A percentile compares a stretch with the other conserved stretches of the same genome.
Conservation (phyloP, 2,888 invertebrate species). For the Hipparchia sbordonii region DNA sequence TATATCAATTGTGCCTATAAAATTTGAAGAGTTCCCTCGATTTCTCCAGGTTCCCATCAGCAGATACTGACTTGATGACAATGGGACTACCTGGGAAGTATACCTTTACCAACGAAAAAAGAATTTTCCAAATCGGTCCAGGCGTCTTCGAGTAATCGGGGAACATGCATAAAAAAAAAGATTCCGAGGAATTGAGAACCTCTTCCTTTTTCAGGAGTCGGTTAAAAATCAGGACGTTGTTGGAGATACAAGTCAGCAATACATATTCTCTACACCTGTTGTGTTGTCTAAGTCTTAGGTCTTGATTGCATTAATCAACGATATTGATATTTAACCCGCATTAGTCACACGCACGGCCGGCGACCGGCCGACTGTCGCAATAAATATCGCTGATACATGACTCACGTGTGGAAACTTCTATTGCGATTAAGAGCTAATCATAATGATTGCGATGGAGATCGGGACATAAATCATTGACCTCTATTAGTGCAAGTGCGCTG, state of each 20-base stretch:
- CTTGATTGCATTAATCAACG: slow-evolving; percentile 32
- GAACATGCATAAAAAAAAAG: too few relatives aligned
- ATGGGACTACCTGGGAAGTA: too few relatives aligned
- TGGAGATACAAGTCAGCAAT: neutral
- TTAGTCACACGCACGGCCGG: slow-evolving; percentile 24
- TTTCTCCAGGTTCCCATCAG: too few relatives aligned
- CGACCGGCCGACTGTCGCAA: slow-evolving; percentile 33
- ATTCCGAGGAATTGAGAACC: too few relatives aligned
- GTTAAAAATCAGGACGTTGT: neutral
- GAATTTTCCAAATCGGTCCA: too few relatives aligned
- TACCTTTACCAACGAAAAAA: too few relatives aligned
- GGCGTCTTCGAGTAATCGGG: too few relatives aligned
- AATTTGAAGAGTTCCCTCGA: too few relatives aligned
- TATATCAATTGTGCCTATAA: too few relatives aligned
- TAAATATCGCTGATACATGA: slow-evolving; percentile 44
- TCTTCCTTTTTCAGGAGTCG: too few relatives aligned
- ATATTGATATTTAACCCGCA: slow-evolving; percentile 36
- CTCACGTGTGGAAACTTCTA: slow-evolving; percentile 27
- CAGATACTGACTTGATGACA: too few relatives aligned
- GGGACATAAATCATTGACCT: neutral
- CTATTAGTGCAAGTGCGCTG: too few relatives aligned
- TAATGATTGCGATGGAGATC: neutral
- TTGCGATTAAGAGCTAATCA: slow-evolving; percentile 25
- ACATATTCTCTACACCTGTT: slow-evolving; percentile 33
- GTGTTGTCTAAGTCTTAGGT: neutral